Conservation (phyloP, 2,888 invertebrate species). For the Acleris holmiana region DNA sequence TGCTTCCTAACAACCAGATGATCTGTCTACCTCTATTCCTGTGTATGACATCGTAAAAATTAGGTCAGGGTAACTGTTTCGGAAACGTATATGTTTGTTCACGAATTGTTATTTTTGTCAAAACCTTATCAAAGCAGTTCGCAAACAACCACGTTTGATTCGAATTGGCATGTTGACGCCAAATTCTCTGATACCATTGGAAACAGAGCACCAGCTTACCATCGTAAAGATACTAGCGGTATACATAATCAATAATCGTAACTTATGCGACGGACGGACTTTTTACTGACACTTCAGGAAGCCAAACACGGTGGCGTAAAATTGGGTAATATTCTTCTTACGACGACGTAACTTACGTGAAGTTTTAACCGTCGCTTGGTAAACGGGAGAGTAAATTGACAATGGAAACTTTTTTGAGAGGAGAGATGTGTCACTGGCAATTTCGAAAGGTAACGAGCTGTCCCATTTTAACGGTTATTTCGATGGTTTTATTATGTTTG, state of each 20-base stretch:
- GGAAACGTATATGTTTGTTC: too few relatives aligned
- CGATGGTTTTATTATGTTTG: too few relatives aligned
- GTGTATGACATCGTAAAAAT: too few relatives aligned
- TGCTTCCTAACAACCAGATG: too few relatives aligned
- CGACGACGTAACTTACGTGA: constrained; percentile 17
- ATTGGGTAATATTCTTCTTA: constrained; percentile 34
- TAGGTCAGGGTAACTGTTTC: too few relatives aligned
- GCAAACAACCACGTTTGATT: not conserved
- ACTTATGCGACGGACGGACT: constrained; percentile 66
- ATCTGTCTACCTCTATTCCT: too few relatives aligned
- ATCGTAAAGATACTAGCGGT: constrained; percentile 73
- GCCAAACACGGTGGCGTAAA: constrained; percentile 55
- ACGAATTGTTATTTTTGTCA: too few relatives aligned
- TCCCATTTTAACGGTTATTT: too few relatives aligned
- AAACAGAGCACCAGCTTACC: constrained; percentile 60
- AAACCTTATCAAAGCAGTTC: not conserved
- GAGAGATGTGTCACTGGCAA: not conserved
- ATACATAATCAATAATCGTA: constrained; percentile 79
- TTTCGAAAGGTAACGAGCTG: not conserved
- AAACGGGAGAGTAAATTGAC: constrained; percentile 6
- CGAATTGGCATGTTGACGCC: not conserved
- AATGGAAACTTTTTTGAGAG: constrained; percentile 14
- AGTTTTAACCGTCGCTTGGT: constrained; percentile 15
- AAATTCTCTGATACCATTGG: constrained; percentile 48
- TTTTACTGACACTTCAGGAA: constrained; percentile 67